Evolutionary conservation across 2,797 vertebrate genomes (phyloP).

Genomic region (Saxicola maurus): DNA sequence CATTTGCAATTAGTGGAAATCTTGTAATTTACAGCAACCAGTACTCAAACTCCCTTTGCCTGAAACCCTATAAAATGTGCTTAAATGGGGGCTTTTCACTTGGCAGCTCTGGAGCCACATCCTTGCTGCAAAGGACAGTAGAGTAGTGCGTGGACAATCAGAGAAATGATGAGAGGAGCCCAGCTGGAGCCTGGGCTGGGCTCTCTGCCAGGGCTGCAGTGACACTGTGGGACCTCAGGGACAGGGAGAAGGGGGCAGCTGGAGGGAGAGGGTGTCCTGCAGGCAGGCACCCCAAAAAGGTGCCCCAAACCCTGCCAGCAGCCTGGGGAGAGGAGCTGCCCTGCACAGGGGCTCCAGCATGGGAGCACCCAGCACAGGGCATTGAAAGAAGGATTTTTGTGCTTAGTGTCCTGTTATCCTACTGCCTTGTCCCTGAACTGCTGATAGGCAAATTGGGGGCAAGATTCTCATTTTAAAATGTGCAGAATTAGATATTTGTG

Average conservation of each 20-base stretch:
- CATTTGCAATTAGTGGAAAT: constrained; percentile 6
- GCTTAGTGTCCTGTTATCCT: not conserved
- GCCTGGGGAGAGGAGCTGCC: rapidly evolving
- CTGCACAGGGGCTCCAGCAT: rapidly evolving
- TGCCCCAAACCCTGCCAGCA: not conserved
- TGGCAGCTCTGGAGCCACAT: not conserved
- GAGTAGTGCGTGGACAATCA: not conserved
- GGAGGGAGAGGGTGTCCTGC: not conserved
- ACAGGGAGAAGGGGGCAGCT: not conserved
- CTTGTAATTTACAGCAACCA: constrained; percentile 13
- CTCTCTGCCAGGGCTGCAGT: not conserved
- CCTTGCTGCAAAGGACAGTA: not conserved
- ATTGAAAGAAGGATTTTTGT: not conserved
- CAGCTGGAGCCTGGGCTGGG: not conserved
- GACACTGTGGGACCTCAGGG: not conserved
- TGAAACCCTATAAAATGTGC: not conserved
- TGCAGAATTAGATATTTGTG: not conserved
- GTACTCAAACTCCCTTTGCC: not conserved
- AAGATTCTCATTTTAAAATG: not conserved
- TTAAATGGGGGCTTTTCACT: not conserved
- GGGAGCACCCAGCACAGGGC: rapidly evolving
- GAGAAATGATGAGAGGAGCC: not conserved
- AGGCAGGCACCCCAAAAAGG: not conserved
- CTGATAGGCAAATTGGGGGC: rapidly evolving
- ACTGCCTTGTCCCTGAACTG: not conserved